Evolutionary conservation across 30 jellyfish, hydroid and myxozoan species (phyloP).

Genomic region (Catostylus mosaicus): DNA sequence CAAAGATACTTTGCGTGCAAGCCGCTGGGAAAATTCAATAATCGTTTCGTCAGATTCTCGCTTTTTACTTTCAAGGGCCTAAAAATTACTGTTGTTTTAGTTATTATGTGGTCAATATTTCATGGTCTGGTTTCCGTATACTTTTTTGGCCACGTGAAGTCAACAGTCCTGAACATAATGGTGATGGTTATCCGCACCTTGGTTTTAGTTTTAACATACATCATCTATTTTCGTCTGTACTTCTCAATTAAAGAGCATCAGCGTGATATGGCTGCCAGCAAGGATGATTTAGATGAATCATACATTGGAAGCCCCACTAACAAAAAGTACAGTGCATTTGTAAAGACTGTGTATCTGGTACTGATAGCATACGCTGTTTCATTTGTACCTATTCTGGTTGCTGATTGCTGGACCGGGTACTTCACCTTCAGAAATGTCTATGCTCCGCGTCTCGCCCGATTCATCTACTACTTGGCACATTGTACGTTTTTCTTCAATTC

Average conservation of each 20-base stretch:
- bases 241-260: constrained; percentile 28
- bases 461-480: constrained; percentile 5
- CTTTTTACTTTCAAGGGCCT: constrained; percentile 18
- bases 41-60: background rate
- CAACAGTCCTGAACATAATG: constrained; percentile 15
- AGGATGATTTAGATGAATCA: background rate
- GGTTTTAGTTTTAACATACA: background rate
- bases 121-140: constrained; percentile 49
- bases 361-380: constrained; percentile 17
- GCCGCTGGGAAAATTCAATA: constrained; percentile 1
- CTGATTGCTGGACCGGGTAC: constrained; percentile 40
- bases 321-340: constrained; percentile 2
- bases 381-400: background rate
- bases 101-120: constrained; percentile 8
- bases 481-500: constrained; percentile 17
- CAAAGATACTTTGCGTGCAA: constrained; percentile 35
- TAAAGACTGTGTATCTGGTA: constrained; percentile 15
- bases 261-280: background rate
- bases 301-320: background rate
- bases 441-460: constrained; percentile 20
- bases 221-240: constrained; percentile 31
- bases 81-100: background rate
- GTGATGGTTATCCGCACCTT: constrained; percentile 31
- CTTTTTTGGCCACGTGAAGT: constrained; percentile 40
- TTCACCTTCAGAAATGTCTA: constrained; percentile 27